phyloP scores from a whole-genome alignment of 2,888 invertebrate genomes.

The Catocala fraxini region DNA sequence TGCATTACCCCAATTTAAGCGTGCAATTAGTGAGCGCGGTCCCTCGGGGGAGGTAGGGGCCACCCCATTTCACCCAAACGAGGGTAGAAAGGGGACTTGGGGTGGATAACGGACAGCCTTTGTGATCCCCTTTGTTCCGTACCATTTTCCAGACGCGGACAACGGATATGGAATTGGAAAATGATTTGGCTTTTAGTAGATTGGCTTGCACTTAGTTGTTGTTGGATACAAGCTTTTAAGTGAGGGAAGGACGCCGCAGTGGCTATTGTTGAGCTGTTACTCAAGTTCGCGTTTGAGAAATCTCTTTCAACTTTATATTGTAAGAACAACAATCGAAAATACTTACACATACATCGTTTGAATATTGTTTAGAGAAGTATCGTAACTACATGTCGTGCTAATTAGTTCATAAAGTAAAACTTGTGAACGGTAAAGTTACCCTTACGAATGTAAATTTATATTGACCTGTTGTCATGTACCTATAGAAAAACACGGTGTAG shows the following conservation, averaged over 20 bases:
- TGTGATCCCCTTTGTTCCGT: conserved; percentile 75
- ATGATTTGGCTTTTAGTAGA: conserved; percentile 86
- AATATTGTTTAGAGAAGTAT: no score
- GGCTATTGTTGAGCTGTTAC: conserved; percentile 12
- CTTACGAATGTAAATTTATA: no score
- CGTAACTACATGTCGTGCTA: no score
- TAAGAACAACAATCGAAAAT: no score
- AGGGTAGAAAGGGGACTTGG: conserved; percentile 48
- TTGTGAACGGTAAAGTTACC: no score
- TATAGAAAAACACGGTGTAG: no score
- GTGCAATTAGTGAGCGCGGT: conserved; percentile 80
- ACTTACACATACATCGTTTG: no score
- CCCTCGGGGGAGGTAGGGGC: conserved; percentile 60
- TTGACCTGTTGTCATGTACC: no score
- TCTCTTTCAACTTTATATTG: conserved; percentile 2
- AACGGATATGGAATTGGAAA: conserved; percentile 85
- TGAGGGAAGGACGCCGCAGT: conserved; percentile 2
- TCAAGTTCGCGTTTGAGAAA: conserved; percentile 5
- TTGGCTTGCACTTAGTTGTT: conserved; percentile 61
- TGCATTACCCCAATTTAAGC: conserved; percentile 85
- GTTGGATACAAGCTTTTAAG: conserved; percentile 24
- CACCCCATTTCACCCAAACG: conserved; percentile 51
- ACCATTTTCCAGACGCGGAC: conserved; percentile 71
- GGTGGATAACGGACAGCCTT: conserved; percentile 70
- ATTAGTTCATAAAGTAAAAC: no score